Conservation (phyloP, 2,113 vertebrate species). For the Beaufortia kweichowensis region DNA sequence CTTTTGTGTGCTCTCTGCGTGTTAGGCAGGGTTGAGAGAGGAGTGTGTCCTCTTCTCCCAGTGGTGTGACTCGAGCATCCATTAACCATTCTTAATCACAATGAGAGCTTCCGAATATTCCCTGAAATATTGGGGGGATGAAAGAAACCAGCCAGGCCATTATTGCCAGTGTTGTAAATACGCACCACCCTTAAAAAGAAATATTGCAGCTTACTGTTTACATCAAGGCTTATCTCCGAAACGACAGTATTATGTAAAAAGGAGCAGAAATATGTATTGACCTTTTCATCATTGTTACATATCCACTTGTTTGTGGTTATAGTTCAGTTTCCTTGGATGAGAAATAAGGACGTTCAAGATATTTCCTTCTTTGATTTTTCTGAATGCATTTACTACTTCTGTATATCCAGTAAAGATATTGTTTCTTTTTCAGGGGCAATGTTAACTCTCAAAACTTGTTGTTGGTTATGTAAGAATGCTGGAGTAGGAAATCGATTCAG, state of each 20-base stretch:
- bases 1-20: constrained; percentile 47
- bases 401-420: background rate
- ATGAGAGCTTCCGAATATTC: constrained; percentile 46
- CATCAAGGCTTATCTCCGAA: background rate
- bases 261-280: constrained; percentile 18
- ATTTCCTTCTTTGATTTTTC: background rate
- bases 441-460: background rate
- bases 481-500: no score
- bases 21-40: constrained; percentile 23
- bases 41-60: constrained; percentile 42
- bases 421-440: background rate
- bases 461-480: background rate
- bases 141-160: constrained; percentile 41
- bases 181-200: constrained; percentile 6
- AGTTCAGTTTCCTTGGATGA: background rate
- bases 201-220: constrained; percentile 7
- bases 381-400: background rate
- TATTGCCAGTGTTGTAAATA: constrained; percentile 38
- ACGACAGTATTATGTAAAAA: background rate
- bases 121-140: constrained; percentile 26
- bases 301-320: background rate
- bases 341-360: background rate
- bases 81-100: constrained; percentile 48
- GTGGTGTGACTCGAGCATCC: constrained; percentile 37
- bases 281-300: background rate